Evolutionary conservation across 92 coral and sea anemone genomes (phyloP), one percentile per base, ranked within the genome.

Genomic region (Porites lobata): DNA sequence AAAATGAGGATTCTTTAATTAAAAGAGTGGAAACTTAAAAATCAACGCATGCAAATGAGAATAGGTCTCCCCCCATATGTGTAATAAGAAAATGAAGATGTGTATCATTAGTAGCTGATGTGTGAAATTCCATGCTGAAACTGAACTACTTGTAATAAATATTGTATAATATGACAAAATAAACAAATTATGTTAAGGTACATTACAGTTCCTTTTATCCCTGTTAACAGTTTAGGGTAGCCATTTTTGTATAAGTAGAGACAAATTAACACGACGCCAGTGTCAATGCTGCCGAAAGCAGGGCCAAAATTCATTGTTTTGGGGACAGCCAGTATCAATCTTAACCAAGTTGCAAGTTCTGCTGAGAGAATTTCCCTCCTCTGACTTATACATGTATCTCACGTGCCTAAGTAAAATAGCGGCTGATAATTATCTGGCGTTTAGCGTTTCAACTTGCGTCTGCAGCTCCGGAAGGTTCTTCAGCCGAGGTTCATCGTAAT

Each of bases 391-490:
- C 65, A 50, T 62, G 21, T 66, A 68, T 47, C 14, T 67, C 86
- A 62, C 65, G 58, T 62, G 77, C 76, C 51, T 62, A 68, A 58
- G 63, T 53, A 82, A 82, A 78, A 65, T 78, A 78, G 52, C 72
- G 81, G 70, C 81, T 64, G 69, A 74, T 84, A 59, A 75, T 72
- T 56, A 72, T 62, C 58, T 72, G 58, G 73, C 88, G 88, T 84
- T 84, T 62, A 65, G 58, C 81, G 43, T 84, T 84, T 79, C 90
- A 63, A 53, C 79, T 86, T 86, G 90, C 85, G 65, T 86, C 79
- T 78, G 85, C 79, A 86, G 80, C 78, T 76, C 59, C 79, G 9
- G 63, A 63, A 79, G 64, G 61, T 74, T 86, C 85, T 52, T 65
- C 81, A 77, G 24, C 24, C 24, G 24, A 22, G 78, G 84, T 68